Evolutionary conservation across 2,797 vertebrate species (phyloP).

Genomic region (Eutrigla gurnardus): DNA sequence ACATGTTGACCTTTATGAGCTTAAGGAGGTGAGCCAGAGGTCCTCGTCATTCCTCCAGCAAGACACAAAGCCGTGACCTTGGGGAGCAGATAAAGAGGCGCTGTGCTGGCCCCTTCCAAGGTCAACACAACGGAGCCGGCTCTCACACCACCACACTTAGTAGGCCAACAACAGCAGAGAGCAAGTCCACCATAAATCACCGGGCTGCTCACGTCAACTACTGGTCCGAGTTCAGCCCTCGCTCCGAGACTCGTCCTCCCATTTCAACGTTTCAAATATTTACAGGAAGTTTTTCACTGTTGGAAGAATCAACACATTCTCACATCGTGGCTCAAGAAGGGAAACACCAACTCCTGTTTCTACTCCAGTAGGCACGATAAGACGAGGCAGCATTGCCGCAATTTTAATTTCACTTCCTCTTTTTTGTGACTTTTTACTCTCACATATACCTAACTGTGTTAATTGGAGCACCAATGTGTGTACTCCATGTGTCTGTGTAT

Average conservation of each 20-base stretch:
- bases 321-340: no score
- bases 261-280: not conserved
- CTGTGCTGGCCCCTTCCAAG: not conserved
- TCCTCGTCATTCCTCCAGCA: not conserved
- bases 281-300: not conserved
- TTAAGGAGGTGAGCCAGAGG: not conserved
- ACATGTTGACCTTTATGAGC: not conserved
- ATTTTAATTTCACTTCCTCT: not conserved
- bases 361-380: not conserved
- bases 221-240: not conserved
- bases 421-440: constrained; percentile 7
- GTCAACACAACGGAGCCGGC: constrained; percentile 1
- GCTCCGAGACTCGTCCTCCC: not conserved
- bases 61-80: constrained; percentile 13
- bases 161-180: not conserved
- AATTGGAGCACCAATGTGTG: not conserved
- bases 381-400: not conserved
- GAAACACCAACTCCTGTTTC: not conserved
- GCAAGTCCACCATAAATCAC: constrained; percentile 1
- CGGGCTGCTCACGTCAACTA: not conserved
- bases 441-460: not conserved
- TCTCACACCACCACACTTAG: not conserved
- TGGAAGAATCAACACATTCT: not conserved
- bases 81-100: not conserved
- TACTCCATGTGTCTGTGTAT: not conserved